Base-by-base conservation (phyloP, 2,888 invertebrate species). In the Apamea sordens region DNA sequence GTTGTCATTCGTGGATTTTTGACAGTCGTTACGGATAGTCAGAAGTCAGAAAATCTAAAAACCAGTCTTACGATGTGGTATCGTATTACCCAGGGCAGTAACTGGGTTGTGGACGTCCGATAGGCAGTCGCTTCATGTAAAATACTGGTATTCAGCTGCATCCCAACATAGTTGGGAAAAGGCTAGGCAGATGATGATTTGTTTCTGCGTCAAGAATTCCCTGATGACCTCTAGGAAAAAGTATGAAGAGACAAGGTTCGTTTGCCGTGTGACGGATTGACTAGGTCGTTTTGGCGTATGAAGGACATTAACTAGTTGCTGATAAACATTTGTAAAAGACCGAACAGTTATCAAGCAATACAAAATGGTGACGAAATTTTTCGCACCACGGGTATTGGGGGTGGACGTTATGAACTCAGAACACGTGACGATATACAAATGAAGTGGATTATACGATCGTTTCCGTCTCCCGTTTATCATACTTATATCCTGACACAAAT, bases 371-470 rank as follows among this genome's bases (percentile, higher is more conserved):
- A 44, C n/a, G 15, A n/a, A 44, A 73, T 21, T 21, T 63, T 28
- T 59, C 24, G 10, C 50, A 65, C 67, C 28, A 7, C 32, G 78
- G 53, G 6, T 28, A 32, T 59, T 59, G 1, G 44, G 32, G 7
- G 41, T 28, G 18, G 21, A 67, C 24, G 53, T 68, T 24, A 13
- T 47, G 65, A 59, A 50, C 41, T 53, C 21, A 11, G 53, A 75
- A 61, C 24, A 59, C 69, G 24, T 59, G 65, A 73, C 68, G 50
- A 32, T 64, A 28, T 69, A 63, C 13, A 6, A 59, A 63, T 77
- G 56, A 73, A 77, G 72, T 81, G 81, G 77, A 81, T 68, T 44
- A 28, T 61, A 56, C 53, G 28, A 72, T 64, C 15, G 68, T 10
- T 64, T n/a, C n/a, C 73, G 64, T 3, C 10, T 59, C 18, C 24